Base-by-base conservation (phyloP, 2,888 invertebrate species). In the Salpingus planirostris region DNA sequence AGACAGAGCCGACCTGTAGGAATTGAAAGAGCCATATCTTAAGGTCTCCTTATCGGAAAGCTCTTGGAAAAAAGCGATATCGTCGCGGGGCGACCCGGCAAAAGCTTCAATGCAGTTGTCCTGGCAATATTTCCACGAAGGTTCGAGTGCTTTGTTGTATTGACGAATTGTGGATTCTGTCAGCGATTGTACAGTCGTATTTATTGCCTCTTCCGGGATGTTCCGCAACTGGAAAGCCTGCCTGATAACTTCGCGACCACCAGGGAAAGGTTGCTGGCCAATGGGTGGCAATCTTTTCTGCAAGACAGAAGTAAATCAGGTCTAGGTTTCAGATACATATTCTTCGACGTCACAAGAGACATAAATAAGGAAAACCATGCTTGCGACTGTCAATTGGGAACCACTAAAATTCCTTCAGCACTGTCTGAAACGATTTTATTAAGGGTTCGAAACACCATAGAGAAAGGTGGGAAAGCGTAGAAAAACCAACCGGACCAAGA, bases 361-460 rank as follows among this genome's bases (percentile, higher is more conserved):
- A 2, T 29, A 49, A 52, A 3, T 51, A 6, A 2, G 50, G 49
- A 26, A 38, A 53, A 51, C 49, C 53, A 1, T 49, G 43, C 32
- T 56, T 3, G 39, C n/a, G n/a, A 35, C 21, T 36, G 38, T 50
- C 43, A 55, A 7, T 38, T 8, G 10, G 46, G 50, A 7, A 52
- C 48, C 2, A 53, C 44, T 5, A 54, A 13, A 8, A 53, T 45
- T 3, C 50, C 49, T 11, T 15, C 24, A 3, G 52, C 48, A 18
- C 35, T 37, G 13, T 56, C 49, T 1, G 15, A n/a, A 4, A 40
- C 40, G 14, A 59, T 54, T 35, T 59, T 55, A 29, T 42, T 38
- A 3, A 59, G 23, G 2, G 33, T 27, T 31, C 36, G 40, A 13
- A 50, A 30, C 13, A 57, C 39, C 1, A 52, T 11, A 8, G 18